These are phyloP conservation scores for Melanophora roralis DNA, from an alignment of 2,888 invertebrate species.

Conservation along the genomic window DNA sequence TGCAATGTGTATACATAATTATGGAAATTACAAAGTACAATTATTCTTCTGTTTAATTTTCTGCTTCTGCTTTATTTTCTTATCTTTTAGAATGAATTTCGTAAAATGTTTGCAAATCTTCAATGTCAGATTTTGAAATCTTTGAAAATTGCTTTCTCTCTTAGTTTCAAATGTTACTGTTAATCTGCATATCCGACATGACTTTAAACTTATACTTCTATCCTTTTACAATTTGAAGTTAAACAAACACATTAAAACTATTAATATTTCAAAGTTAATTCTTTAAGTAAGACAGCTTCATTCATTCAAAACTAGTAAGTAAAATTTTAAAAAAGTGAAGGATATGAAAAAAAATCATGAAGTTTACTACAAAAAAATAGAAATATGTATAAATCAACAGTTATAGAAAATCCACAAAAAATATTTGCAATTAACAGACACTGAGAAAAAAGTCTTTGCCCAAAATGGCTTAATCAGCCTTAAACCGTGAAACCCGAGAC, in stretches of 20 bases:
- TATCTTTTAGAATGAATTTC: too few species aligned
- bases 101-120: constrained; percentile 63
- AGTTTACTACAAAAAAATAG: neutral
- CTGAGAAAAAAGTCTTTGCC: constrained; percentile 16
- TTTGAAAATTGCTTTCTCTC: constrained; percentile 5
- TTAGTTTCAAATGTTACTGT: constrained; percentile 27
- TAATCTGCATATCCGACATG: constrained; percentile 52
- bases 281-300: constrained; percentile 50
- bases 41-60: too few species aligned
- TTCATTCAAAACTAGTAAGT: constrained; percentile 42
- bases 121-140: constrained; percentile 68
- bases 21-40: too few species aligned
- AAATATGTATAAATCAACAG: constrained; percentile 33
- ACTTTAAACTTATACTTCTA: constrained; percentile 53
- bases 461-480: too few species aligned
- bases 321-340: neutral
- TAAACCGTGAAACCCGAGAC: too few species aligned
- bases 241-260: neutral
- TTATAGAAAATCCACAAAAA: constrained; percentile 5
- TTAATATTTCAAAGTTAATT: constrained; percentile 42
- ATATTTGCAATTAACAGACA: neutral
- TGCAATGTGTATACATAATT: too few species aligned
- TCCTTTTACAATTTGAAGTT: constrained; percentile 3
- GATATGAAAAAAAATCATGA: neutral
- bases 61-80: too few species aligned